A percentile compares a stretch with the other conserved stretches of the same genome.
Conservation (phyloP, 2,888 invertebrate species). For the Ophion slaviceki region DNA sequence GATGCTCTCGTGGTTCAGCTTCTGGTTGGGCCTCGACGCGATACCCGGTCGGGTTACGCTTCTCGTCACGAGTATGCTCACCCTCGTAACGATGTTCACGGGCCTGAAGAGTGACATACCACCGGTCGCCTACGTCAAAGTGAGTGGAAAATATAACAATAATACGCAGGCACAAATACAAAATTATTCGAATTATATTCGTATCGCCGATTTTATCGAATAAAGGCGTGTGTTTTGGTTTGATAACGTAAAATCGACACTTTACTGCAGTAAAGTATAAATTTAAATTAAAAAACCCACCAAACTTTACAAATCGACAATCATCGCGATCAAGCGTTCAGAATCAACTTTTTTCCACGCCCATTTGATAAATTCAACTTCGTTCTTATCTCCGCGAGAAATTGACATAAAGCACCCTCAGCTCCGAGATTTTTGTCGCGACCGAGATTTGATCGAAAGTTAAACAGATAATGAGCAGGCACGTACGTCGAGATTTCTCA, state of each 20-base stretch:
- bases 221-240: not conserved
- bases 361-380: not conserved
- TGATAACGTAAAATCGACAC: not conserved
- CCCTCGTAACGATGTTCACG: constrained; percentile 94
- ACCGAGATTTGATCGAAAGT: constrained; percentile 31
- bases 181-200: not conserved
- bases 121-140: constrained; percentile 94
- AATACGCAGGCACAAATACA: not conserved
- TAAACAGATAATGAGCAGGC: constrained; percentile 27
- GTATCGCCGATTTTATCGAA: not conserved
- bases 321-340: not conserved
- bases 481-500: not conserved
- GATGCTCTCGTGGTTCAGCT: constrained; percentile 94
- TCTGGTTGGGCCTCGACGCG: constrained; percentile 93
- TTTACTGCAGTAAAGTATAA: no score
- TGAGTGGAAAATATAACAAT: constrained; percentile 78
- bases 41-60: constrained; percentile 93
- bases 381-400: not conserved
- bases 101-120: constrained; percentile 92
- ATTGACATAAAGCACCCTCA: not conserved
- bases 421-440: not conserved
- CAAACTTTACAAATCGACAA: not conserved
- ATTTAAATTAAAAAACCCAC: no score
- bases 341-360: not conserved
- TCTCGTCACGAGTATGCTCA: constrained; percentile 93